A percentile compares a stretch with the other conserved stretches of the same genome.
phyloP scores from a whole-genome alignment of 2,113 vertebrate genomes.

The Vireo altiloquus region DNA sequence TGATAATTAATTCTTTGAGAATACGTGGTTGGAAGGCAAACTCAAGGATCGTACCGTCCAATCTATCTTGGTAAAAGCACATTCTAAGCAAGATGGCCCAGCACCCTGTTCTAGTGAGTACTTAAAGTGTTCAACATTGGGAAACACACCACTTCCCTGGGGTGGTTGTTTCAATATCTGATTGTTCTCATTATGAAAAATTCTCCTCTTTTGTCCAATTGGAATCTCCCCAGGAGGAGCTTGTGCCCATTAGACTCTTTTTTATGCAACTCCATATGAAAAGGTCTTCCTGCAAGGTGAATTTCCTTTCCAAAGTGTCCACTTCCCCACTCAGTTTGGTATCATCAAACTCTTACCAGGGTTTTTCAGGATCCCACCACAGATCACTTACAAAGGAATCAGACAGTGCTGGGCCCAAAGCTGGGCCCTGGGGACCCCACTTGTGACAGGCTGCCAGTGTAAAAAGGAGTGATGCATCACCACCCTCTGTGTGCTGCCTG shows the following conservation, averaged over 20 bases:
- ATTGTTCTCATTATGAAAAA: not conserved
- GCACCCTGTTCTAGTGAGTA: not conserved
- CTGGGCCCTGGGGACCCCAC: not conserved
- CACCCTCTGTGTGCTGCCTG: not conserved
- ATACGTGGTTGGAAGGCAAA: not conserved
- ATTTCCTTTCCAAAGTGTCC: fast-evolving
- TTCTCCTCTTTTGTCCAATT: not conserved
- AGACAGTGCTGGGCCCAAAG: not conserved
- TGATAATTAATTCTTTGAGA: not conserved
- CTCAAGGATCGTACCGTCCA: not conserved
- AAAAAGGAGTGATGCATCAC: not conserved
- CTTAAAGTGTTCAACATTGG: fast-evolving
- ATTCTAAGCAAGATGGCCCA: not conserved
- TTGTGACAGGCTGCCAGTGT: not conserved
- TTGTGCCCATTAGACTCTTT: not conserved
- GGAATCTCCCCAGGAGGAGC: not conserved
- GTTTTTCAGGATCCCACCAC: not conserved
- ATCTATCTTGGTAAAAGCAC: not conserved
- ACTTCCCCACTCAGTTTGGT: not conserved
- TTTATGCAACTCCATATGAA: not conserved
- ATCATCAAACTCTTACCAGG: too few relatives aligned
- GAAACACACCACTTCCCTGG: not conserved
- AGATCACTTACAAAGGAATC: not conserved
- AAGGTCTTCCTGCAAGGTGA: not conserved
- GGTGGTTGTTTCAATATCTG: not conserved